Base-by-base conservation (phyloP, 1,140 invertebrate species). In the Arion vulgaris region DNA sequence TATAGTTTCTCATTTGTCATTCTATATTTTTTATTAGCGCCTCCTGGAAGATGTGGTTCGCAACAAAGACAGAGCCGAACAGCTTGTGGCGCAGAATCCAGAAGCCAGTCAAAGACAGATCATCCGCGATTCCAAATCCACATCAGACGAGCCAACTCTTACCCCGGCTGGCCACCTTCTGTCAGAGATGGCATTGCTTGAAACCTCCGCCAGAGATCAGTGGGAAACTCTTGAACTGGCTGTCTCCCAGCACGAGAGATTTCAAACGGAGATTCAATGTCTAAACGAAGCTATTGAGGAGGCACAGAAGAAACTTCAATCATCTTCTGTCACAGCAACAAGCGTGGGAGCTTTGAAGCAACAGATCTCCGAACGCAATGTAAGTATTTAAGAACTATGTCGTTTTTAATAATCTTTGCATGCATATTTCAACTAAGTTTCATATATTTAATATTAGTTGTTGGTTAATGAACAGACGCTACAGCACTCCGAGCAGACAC, bases 361-460 rank as follows among this genome's bases (percentile, higher is more conserved):
- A 88, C 96, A 96, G 90, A 93, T 95, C 82, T 94, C 95, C 89
- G 96, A 98, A 91, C 96, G 97, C 94, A 96, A 97, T 95, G 97
- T 98, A 96, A 95, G 96, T 94, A 84, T 69, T 83, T 79, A 34
- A 9, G 9, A 81, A 62, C 51, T 75, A 57, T 45, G 45, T 71
- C 32, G 69, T 78, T 36, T 49, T 4, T 36, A 26, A 62, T 32
- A 66, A 17, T 76, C n/a, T 28, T 7, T 45, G 51, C 41, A 69
- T 57, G 66, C 74, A 38, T 73, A 49, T 26, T 45, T n/a, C n/a
- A n/a, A n/a, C n/a, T n/a, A n/a, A n/a, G n/a, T n/a, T n/a, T n/a
- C n/a, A n/a, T n/a, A n/a, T n/a, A n/a, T n/a, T n/a, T n/a, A n/a
- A n/a, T n/a, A n/a, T n/a, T n/a, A n/a, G n/a, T n/a, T n/a, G n/a